These are phyloP conservation scores for Heterodera filipjevi DNA, from an alignment of 2,888 invertebrate genomes.

Conservation along the genomic window DNA sequence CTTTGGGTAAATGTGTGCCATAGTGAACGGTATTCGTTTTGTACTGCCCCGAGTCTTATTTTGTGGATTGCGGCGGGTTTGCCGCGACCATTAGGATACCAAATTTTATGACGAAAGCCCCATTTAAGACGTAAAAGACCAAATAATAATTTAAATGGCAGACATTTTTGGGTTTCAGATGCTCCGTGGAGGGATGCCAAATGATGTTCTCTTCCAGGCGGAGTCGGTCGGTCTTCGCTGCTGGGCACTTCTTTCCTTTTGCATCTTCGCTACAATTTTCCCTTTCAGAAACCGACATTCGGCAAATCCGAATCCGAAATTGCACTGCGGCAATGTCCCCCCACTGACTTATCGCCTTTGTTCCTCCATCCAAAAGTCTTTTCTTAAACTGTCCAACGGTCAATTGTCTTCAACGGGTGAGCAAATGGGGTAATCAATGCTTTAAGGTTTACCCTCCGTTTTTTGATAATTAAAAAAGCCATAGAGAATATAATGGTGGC, in stretches of 20 bases:
- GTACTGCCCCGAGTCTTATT: too few species aligned
- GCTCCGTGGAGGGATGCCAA: slow-evolving; percentile 69
- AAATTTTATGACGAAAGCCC: too few species aligned
- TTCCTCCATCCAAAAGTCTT: slow-evolving; percentile 17
- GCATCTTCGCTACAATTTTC: not conserved
- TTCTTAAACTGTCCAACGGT: not conserved
- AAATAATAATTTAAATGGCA: too few species aligned
- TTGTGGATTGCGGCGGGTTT: not conserved
- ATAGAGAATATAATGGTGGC: too few species aligned
- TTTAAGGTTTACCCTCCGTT: too few species aligned
- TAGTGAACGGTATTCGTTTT: too few species aligned
- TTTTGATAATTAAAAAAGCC: too few species aligned
- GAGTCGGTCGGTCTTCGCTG: slow-evolving; percentile 28
- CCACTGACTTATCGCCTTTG: not conserved
- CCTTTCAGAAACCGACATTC: slow-evolving; percentile 59
- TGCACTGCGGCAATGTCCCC: slow-evolving; percentile 45
- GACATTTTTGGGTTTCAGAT: too few species aligned
- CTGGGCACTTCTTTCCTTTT: not conserved
- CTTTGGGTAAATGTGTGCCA: too few species aligned
- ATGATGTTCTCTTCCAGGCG: slow-evolving; percentile 39
- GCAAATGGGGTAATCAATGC: not conserved
- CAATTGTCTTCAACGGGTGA: slow-evolving; percentile 7
- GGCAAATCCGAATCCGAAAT: slow-evolving; percentile 63
- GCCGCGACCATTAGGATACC: too few species aligned
- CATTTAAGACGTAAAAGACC: too few species aligned